Percentiles rank a stretch among this genome's conserved stretches.
Conservation (phyloP, 2,888 invertebrate species). For the Apodemia hepburni region DNA sequence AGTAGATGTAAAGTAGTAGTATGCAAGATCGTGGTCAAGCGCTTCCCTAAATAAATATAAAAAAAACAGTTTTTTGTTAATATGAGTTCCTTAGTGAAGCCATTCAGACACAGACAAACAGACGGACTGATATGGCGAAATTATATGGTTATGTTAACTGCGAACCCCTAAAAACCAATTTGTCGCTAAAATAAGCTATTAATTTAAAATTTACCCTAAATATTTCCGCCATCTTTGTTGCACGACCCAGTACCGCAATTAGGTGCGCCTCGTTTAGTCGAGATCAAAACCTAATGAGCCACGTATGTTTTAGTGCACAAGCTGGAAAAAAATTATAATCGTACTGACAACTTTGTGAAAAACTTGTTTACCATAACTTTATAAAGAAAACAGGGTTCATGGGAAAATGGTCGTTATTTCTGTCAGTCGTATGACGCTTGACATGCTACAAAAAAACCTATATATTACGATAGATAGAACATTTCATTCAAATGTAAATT, state of each 20-base stretch:
- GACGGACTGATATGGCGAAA: too few relatives aligned
- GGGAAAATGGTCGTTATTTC: slow-evolving; percentile 37
- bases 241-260: slow-evolving; percentile 51
- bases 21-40: too few relatives aligned
- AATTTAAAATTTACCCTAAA: slow-evolving; percentile 21
- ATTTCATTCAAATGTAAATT: neutral
- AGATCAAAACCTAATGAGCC: slow-evolving; percentile 74
- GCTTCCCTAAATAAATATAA: too few relatives aligned
- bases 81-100: too few relatives aligned
- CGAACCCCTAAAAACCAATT: too few relatives aligned
- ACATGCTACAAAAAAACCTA: slow-evolving; percentile 39
- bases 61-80: too few relatives aligned
- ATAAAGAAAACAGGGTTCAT: slow-evolving; percentile 30
- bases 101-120: too few relatives aligned
- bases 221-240: slow-evolving; percentile 28
- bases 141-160: too few relatives aligned
- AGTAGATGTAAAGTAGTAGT: too few relatives aligned
- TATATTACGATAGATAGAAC: neutral
- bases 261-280: slow-evolving; percentile 65
- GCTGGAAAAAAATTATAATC: slow-evolving; percentile 50
- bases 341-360: slow-evolving; percentile 41
- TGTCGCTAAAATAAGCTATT: slow-evolving; percentile 5
- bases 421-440: slow-evolving; percentile 58
- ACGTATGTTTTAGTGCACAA: slow-evolving; percentile 68
- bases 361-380: slow-evolving; percentile 28